Base-by-base conservation (phyloP, 2,113 vertebrate genomes). In the Sturnira hondurensis region DNA sequence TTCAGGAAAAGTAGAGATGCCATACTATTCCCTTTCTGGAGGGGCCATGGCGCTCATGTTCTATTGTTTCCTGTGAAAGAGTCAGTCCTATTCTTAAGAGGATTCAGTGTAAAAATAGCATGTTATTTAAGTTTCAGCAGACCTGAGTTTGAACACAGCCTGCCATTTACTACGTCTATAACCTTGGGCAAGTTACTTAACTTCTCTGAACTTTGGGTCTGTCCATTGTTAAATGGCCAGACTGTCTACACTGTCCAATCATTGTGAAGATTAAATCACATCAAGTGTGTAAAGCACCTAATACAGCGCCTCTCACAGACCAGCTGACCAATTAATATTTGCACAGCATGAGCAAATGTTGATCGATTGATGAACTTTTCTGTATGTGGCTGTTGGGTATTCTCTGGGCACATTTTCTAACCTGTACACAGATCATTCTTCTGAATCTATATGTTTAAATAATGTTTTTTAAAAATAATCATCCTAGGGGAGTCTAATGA, bases 361-460 rank as follows among this genome's bases (percentile, higher is more conserved):
- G 56, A 73, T 19, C 2, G 24, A 31, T 10, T 33, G 70, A 92
- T 96, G 81, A 97, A 92, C 82, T 92, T 97, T 96, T 98, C 96
- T 93, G 67, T 97, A 93, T 97, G 92, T 97, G 96, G 97, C 94
- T 96, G 93, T 94, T 91, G 77, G 80, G 91, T 95, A 95, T 88
- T 97, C 58, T 89, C 86, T 96, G 94, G 97, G 95, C 84, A 93
- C 17, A 82, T 74, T 89, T 96, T 77, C 33, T 94, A 91, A 89
- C 5, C 50, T 78, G 58, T 50, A 77, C 84, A 92, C 43, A 76
- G 93, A 97, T 98, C 96, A 98, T 97, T 98, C 93, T 96, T 80
- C 96, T 96, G 97, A 97, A 87, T 97, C 97, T 97, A 96, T 97
- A 96, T 97, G 96, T 97, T 98, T 97, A 98, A 98, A 94, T 89